Evolutionary conservation across 2,113 vertebrate genomes (phyloP), one percentile per base, ranked within the genome.

Genomic region (Podarcis raffonei): DNA sequence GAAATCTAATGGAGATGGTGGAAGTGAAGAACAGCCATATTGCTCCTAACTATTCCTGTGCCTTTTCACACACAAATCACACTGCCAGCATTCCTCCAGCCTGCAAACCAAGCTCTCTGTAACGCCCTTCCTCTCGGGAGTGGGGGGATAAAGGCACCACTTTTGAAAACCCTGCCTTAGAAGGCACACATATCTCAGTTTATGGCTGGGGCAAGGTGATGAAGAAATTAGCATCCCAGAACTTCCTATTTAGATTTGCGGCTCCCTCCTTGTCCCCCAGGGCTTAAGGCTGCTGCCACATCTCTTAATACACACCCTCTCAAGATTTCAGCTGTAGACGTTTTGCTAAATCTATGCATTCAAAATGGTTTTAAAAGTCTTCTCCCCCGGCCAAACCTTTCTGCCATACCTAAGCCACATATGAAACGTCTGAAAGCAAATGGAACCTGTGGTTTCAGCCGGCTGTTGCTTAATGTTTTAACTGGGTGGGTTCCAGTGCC

Each of bases 401-500:
- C 75, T 18, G 12, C 53, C 65, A 48, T 74, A 78, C 66, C 42
- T 80, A 48, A 79, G 72, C 77, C n/a, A 6, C 57, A 42, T 4
- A 80, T 25, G 53, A 79, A 81, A 77, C 4, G 18, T 87, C 20
- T n/a, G 30, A 69, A 89, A 91, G 75, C n/a, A 22, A 81, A 32
- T 66, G 75, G 76, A 86, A 84, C 76, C 22, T 89, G 71, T 2
- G 57, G 81, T n/a, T 66, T 84, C n/a, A 66, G 57, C 30, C 65
- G 57, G 48, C 30, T 18, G 88, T 59, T 32, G 66, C 39, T 76
- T 39, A 79, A 2, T 80, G 87, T 87, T 91, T 86, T 79, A 15
- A 23, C 32, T 71, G 85, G 68, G 77, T 22, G 4, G 6, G 39
- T 75, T 83, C 69, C 74, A 91, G 23, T 23, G 20, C 37, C 68